Evolutionary conservation across 2,888 invertebrate genomes (phyloP), one percentile per base, ranked within the genome.

Genomic region (Sipha maydis): DNA sequence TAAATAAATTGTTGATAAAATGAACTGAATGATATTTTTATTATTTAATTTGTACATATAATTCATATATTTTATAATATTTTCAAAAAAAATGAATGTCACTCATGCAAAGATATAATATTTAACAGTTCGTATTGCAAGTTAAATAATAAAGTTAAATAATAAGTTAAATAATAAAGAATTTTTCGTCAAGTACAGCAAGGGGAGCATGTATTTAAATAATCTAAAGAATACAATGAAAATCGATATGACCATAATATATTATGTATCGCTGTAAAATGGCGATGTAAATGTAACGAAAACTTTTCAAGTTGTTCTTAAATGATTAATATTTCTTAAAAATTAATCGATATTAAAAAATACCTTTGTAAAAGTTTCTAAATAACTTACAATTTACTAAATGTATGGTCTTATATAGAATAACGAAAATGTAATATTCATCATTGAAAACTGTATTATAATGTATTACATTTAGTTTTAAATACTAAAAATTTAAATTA

Each of bases 141-240:
- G 71, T 71, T 31, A 71, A 71, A 71, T 71, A 71, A 28, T 71
- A 71, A 71, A 17, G 71, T n/a, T n/a, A n/a, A n/a, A n/a, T n/a
- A n/a, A n/a, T n/a, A 17, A 71, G 71, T 71, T 31, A 71, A 71
- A 71, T 71, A 71, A 28, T 71, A 71, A 71, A 17, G 71, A 28
- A 31, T 71, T 31, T 31, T 28, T 2, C 28, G 11, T 71, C 71
- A 71, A 71, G 71, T 71, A 31, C 28, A 7, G 14, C 4, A 31
- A 28, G 71, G 28, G 71, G 31, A 28, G 69, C 31, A 31, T 17
- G 28, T 31, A 71, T 71, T 71, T 71, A 3, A 71, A 71, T 71
- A 71, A 71, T 71, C 71, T 71, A 28, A 28, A 71, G 71, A 71
- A 31, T 71, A 71, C 71, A 17, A 1, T 14, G 17, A 28, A 28